A percentile compares a stretch with the other conserved stretches of the same genome.
Conservation (phyloP, 2,113 vertebrate species). For the Prinia subflava region DNA sequence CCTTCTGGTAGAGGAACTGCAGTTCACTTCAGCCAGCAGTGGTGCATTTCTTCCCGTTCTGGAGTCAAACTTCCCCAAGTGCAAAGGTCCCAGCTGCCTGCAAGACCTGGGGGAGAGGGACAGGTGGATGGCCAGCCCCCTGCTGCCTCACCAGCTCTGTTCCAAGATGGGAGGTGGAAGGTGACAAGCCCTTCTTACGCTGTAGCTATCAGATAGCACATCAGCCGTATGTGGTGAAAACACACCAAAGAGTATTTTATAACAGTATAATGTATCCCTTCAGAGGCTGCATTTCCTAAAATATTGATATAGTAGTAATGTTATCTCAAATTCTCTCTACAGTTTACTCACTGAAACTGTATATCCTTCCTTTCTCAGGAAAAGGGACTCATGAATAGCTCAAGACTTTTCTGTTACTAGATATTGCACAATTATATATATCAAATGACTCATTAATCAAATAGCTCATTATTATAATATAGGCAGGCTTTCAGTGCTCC, state of each 20-base stretch:
- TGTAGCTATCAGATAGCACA: not conserved
- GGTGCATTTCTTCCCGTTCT: not conserved
- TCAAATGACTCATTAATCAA: conserved; percentile 57
- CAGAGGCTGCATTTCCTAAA: conserved; percentile 14
- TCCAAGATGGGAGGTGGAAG: not conserved
- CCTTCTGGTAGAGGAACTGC: not conserved
- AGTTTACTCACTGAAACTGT: conserved; percentile 58
- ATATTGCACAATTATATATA: conserved; percentile 53
- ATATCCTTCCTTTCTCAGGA: conserved; percentile 62
- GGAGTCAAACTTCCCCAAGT: not conserved
- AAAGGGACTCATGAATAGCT: conserved; percentile 52
- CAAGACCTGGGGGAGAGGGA: not conserved
- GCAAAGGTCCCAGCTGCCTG: accelerated
- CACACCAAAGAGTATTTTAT: not conserved
- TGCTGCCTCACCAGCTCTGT: not conserved
- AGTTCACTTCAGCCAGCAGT: not conserved
- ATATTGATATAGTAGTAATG: conserved; percentile 52
- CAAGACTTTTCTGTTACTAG: conserved; percentile 60
- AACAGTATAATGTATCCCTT: not conserved
- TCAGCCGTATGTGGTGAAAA: not conserved
- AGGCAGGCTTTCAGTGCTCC: not conserved
- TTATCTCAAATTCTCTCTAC: conserved; percentile 52
- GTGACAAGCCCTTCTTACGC: not conserved
- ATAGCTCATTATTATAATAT: not conserved
- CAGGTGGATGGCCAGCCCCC: not conserved